A percentile compares a stretch with the other conserved stretches of the same genome.
Evolutionary conservation across 2,888 invertebrate species (phyloP).

Genomic region (Spisula subtruncata): DNA sequence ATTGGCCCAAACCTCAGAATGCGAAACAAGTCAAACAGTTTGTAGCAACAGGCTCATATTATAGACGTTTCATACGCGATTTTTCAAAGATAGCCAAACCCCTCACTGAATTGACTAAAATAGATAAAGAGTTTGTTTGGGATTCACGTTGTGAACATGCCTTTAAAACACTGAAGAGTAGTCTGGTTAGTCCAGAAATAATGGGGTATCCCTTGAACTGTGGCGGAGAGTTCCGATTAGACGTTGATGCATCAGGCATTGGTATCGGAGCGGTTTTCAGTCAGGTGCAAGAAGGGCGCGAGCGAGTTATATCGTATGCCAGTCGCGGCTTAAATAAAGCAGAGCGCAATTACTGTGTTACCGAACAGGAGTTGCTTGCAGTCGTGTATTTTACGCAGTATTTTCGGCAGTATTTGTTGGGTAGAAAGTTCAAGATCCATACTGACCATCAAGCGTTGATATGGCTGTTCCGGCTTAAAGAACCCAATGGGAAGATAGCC

Average conservation of each 20-base stretch:
- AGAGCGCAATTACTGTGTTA: slow-evolving; percentile 41
- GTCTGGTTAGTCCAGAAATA: slow-evolving; percentile 51
- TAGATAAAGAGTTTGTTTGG: slow-evolving; percentile 56
- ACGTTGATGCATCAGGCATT: slow-evolving; percentile 61
- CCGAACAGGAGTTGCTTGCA: slow-evolving; percentile 44
- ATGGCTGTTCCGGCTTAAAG: slow-evolving; percentile 57
- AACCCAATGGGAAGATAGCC: slow-evolving; percentile 40
- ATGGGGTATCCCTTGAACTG: slow-evolving; percentile 58
- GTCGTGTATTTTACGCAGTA: slow-evolving; percentile 43
- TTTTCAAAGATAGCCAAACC: slow-evolving; percentile 58
- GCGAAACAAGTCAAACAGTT: slow-evolving; percentile 58
- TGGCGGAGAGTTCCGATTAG: slow-evolving; percentile 54
- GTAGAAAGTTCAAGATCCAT: slow-evolving; percentile 29
- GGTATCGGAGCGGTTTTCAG: slow-evolving; percentile 36
- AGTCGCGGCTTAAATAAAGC: slow-evolving; percentile 44
- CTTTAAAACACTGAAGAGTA: slow-evolving; percentile 56
- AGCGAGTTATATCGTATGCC: slow-evolving; percentile 45
- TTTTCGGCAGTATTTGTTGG: slow-evolving; percentile 51
- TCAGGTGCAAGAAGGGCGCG: slow-evolving; percentile 32
- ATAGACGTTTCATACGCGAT: slow-evolving; percentile 52
- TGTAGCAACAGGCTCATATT: slow-evolving; percentile 58
- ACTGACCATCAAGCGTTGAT: slow-evolving; percentile 51
- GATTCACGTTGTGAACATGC: slow-evolving; percentile 46
- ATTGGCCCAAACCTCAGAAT: slow-evolving; percentile 57
- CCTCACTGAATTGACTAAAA: slow-evolving; percentile 53